These are phyloP conservation scores for Gila robusta DNA, from an alignment of 2,797 vertebrate genomes.

Conservation along the genomic window DNA sequence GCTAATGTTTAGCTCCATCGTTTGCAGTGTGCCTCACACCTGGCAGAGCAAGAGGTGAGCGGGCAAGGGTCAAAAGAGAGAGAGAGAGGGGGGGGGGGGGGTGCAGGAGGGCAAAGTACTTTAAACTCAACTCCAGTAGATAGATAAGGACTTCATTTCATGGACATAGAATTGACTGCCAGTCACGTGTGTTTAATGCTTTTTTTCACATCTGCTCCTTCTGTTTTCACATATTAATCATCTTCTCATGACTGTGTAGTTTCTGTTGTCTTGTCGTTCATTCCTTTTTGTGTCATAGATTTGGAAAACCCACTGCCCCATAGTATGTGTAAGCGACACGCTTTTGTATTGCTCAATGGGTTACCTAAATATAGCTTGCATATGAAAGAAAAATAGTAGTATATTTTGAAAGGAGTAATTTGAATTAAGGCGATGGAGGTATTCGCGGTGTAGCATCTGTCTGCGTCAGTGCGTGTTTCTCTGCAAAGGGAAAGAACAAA, in stretches of 20 bases:
- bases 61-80: conserved; percentile 3
- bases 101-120: not conserved
- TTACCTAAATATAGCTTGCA: not conserved
- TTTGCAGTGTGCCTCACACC: conserved; percentile 96
- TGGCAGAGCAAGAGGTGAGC: conserved; percentile 94
- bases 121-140: not conserved
- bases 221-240: conserved; percentile 46
- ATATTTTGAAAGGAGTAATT: not conserved
- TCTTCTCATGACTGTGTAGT: conserved; percentile 45
- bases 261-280: conserved; percentile 48
- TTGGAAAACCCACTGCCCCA: conserved; percentile 49
- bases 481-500: conserved; percentile 35
- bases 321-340: conserved; percentile 21
- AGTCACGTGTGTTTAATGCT: conserved; percentile 20
- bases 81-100: not conserved
- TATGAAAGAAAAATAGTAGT: not conserved
- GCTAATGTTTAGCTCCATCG: conserved; percentile 97
- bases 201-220: conserved; percentile 44
- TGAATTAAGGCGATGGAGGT: not conserved
- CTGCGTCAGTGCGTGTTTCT: conserved; percentile 19
- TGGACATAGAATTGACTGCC: conserved; percentile 28
- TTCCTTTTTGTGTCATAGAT: conserved; percentile 44
- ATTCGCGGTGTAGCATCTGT: not conserved
- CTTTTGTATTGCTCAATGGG: not conserved
- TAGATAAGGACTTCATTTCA: conserved; percentile 6